phyloP scores from a whole-genome alignment of 1,140 invertebrate genomes.

The Anadara kagoshimensis region DNA sequence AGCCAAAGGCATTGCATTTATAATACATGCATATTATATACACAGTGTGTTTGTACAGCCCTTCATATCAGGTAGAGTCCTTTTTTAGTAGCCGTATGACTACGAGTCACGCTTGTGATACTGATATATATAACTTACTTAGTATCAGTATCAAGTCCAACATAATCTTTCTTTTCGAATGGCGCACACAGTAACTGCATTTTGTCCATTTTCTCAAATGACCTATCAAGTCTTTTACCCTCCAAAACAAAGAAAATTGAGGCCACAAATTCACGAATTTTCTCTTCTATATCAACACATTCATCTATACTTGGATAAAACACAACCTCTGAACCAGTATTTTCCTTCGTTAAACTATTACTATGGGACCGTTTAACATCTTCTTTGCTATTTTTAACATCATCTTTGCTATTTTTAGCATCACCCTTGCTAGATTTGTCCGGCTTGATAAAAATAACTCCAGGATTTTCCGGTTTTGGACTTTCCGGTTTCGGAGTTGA shows the following conservation, averaged over 20 bases:
- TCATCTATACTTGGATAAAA: slow-evolving; percentile 61
- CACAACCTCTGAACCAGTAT: slow-evolving; percentile 64
- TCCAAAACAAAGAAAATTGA: slow-evolving; percentile 94
- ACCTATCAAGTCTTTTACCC: slow-evolving; percentile 92
- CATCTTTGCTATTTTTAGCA: not conserved
- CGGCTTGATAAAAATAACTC: too few species aligned
- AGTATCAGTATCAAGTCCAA: slow-evolving; percentile 67
- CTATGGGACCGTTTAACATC: slow-evolving; percentile 42
- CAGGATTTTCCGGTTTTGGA: too few species aligned
- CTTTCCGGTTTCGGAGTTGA: too few species aligned
- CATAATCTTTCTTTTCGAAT: slow-evolving; percentile 92
- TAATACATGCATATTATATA: too few species aligned
- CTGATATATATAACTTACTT: slow-evolving; percentile 53
- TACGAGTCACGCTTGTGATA: too few species aligned
- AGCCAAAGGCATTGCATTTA: too few species aligned
- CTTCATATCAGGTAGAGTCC: too few species aligned
- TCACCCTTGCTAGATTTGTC: slow-evolving; percentile 12
- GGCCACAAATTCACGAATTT: slow-evolving; percentile 63
- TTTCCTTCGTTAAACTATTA: slow-evolving; percentile 63
- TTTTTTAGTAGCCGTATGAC: too few species aligned
- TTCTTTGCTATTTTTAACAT: not conserved
- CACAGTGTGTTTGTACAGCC: too few species aligned
- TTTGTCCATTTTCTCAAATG: slow-evolving; percentile 86
- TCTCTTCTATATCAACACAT: slow-evolving; percentile 60
- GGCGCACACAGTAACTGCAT: slow-evolving; percentile 90